phyloP scores from a whole-genome alignment of 2,888 invertebrate genomes.

The Cabera pusaria region DNA sequence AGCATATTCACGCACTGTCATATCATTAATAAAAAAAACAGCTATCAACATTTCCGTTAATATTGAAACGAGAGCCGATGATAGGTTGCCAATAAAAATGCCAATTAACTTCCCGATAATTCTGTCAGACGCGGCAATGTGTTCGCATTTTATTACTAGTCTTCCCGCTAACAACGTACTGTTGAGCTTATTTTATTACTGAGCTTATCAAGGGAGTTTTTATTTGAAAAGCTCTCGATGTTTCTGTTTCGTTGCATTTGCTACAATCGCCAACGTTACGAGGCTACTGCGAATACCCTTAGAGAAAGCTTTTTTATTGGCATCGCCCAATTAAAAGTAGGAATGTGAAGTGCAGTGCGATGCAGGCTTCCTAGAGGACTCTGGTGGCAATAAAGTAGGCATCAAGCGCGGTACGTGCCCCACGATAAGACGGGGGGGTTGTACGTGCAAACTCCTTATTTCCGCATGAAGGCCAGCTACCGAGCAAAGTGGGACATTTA shows the following conservation, averaged over 20 bases:
- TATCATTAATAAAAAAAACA: neutral
- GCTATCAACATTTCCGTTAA: slow-evolving; percentile 7
- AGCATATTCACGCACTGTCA: neutral
- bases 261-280: slow-evolving; percentile 1
- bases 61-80: slow-evolving; percentile 8
- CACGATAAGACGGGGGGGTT: slow-evolving; percentile 52
- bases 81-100: slow-evolving; percentile 18
- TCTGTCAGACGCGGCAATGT: slow-evolving; percentile 9
- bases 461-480: slow-evolving; percentile 45
- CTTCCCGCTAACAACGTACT: slow-evolving; percentile 6
- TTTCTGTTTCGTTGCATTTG: slow-evolving; percentile 6
- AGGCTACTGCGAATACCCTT: slow-evolving; percentile 5
- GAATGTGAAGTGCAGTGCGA: slow-evolving; percentile 53
- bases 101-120: slow-evolving; percentile 15
- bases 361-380: slow-evolving; percentile 47
- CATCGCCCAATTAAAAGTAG: slow-evolving; percentile 44
- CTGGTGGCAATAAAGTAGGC: slow-evolving; percentile 68
- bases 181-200: slow-evolving; percentile 6
- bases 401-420: slow-evolving; percentile 65
- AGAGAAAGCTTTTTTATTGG: slow-evolving; percentile 31
- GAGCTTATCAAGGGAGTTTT: slow-evolving; percentile 11
- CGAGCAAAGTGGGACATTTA: slow-evolving; percentile 47
- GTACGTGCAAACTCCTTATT: slow-evolving; percentile 59
- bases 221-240: slow-evolving; percentile 8
- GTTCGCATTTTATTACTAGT: slow-evolving; percentile 8